Evolutionary conservation across 2,113 vertebrate species (phyloP), one percentile per base, ranked within the genome.

Genomic region (Cyrtonyx montezumae): DNA sequence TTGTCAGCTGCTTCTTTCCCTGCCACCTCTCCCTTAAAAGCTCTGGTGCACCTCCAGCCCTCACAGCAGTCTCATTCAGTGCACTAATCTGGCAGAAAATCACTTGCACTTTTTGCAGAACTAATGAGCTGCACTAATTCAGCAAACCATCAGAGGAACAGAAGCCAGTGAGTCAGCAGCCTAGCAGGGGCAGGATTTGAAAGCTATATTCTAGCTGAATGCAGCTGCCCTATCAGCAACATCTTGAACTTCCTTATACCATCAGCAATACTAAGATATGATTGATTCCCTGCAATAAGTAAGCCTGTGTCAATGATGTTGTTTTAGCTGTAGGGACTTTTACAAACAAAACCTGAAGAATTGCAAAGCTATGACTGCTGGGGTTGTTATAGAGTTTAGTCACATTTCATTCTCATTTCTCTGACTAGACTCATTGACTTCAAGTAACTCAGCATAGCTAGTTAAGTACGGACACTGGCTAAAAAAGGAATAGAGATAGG

Each of bases 151-250:
- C 16, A 13, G 17, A 61, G 0, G 1, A 69, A 32, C 28, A 61
- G 30, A 40, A 69, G 17, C 42, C 34, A 45, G 43, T 2, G 2
- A 40, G 4, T 20, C 78, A 43, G 37, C 4, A 15, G 16, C 3
- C 0, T 4, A 11, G 8, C 0, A 6, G 36, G 8, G 5, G 28
- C 11, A 58, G 40, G n/a, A 77, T 22, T 6, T n/a, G 59, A 61
- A 80, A 80, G 30, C 4, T 77, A 15, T 8, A 1, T 17, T 18
- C 18, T 26, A 43, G 5, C 28, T 48, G 17, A 1, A 0, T 34
- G 15, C n/a, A 66, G 25, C 36, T 67, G 26, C 22, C 42, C 20
- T 34, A 6, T 11, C 18, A 26, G 42, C 66, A n/a, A 9, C 43
- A 21, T 74, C n/a, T 48, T 34, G 25, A 55, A 32, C 13, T 65